These are phyloP conservation scores for Podargus strigoides DNA, from an alignment of 2,797 vertebrate species.

Conservation along the genomic window DNA sequence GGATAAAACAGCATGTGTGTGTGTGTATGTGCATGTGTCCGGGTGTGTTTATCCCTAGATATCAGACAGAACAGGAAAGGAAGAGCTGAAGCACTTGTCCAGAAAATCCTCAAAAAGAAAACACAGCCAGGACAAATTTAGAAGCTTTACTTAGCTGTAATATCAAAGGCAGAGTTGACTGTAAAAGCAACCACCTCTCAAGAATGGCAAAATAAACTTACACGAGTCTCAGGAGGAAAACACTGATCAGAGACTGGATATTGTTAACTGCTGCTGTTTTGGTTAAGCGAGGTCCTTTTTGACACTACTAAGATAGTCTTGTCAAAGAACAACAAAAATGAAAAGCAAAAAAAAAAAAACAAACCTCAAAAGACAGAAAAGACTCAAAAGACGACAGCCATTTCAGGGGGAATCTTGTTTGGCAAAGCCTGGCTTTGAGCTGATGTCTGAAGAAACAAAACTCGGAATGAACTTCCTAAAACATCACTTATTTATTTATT, in stretches of 20 bases:
- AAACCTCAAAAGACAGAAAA: background rate
- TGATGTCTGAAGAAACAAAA: conserved; percentile 29
- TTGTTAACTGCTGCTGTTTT: conserved; percentile 40
- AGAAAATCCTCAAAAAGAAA: conserved; percentile 58
- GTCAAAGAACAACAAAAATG: conserved; percentile 50
- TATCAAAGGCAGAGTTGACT: conserved; percentile 59
- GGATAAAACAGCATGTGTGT: background rate
- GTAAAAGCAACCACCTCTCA: conserved; percentile 52
- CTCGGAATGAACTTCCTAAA: background rate
- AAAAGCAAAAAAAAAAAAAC: background rate
- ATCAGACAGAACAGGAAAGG: conserved; percentile 67
- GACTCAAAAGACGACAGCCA: background rate
- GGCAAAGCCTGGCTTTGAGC: conserved; percentile 6
- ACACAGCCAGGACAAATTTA: conserved; percentile 64
- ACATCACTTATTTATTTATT: no score
- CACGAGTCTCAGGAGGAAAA: conserved; percentile 29
- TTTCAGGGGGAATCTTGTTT: background rate
- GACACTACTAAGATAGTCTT: conserved; percentile 49
- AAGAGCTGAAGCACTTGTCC: conserved; percentile 59
- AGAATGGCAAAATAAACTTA: conserved; percentile 58
- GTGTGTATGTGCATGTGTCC: background rate
- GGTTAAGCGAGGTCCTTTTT: conserved; percentile 30
- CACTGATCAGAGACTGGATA: conserved; percentile 23
- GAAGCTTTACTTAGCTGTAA: conserved; percentile 38
- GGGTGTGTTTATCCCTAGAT: conserved; percentile 62